phyloP scores from a whole-genome alignment of 2,113 vertebrate species.

The Bolborhynchus lineola region DNA sequence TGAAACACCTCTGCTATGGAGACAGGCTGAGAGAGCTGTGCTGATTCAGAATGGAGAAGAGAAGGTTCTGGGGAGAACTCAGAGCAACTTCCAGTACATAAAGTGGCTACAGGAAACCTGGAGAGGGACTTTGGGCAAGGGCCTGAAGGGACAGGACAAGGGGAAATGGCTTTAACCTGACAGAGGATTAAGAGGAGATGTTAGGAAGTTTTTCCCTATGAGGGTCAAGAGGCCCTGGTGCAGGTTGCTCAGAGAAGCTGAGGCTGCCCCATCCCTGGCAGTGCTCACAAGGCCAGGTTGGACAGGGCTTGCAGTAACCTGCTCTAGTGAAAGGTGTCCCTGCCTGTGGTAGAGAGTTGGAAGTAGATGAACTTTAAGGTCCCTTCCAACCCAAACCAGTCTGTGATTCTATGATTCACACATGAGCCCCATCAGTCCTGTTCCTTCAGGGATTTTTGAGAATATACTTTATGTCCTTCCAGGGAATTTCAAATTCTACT shows the following conservation, averaged over 20 bases:
- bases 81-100: not conserved
- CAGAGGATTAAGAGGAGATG: not conserved
- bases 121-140: not conserved
- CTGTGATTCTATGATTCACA: not conserved
- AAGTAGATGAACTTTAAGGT: not conserved
- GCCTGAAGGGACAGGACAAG: no score
- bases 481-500: not conserved
- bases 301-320: not conserved
- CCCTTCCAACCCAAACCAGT: not conserved
- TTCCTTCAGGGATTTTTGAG: not conserved
- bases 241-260: not conserved
- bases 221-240: not conserved
- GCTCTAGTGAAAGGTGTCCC: not conserved
- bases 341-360: not conserved
- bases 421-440: not conserved
- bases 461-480: not conserved
- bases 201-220: not conserved
- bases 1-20: not conserved
- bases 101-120: not conserved
- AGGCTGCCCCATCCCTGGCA: not conserved
- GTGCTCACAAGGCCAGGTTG: not conserved
- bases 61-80: not conserved
- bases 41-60: not conserved
- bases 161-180: not conserved
- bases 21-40: not conserved